Percentiles rank a stretch among this genome's conserved stretches.
Conservation (phyloP, 2,113 vertebrate genomes). For the Alexandromys fortis region DNA sequence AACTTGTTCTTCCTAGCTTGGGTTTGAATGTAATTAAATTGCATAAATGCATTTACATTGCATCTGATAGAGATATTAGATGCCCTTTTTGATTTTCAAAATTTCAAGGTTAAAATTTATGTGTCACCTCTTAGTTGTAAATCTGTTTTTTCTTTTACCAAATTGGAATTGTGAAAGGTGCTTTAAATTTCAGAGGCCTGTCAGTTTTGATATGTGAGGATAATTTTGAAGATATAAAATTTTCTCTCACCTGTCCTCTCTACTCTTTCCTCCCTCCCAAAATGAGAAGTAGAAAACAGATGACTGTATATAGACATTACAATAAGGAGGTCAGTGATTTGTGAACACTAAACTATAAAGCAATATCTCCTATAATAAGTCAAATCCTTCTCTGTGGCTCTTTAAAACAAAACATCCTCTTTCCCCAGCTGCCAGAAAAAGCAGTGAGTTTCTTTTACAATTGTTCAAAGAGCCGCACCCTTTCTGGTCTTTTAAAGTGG, state of each 20-base stretch:
- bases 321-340: constrained; percentile 72
- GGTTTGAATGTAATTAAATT: constrained; percentile 52
- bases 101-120: constrained; percentile 79
- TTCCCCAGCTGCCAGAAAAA: constrained; percentile 53
- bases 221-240: constrained; percentile 76
- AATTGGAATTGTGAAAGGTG: constrained; percentile 72
- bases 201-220: constrained; percentile 79
- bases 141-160: constrained; percentile 74
- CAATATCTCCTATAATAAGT: constrained; percentile 66
- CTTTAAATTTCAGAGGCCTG: constrained; percentile 75
- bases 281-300: constrained; percentile 60
- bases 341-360: constrained; percentile 72
- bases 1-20: constrained; percentile 28
- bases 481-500: constrained; percentile 33
- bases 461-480: neutral
- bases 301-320: constrained; percentile 69
- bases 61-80: constrained; percentile 41
- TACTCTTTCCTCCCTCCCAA: constrained; percentile 10
- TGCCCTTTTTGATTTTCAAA: constrained; percentile 71
- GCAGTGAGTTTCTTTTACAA: constrained; percentile 52
- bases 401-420: constrained; percentile 57
- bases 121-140: constrained; percentile 61
- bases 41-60: constrained; percentile 62
- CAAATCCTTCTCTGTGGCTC: constrained; percentile 62
- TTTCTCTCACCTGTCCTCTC: constrained; percentile 27